Base-by-base conservation (phyloP, 2,888 invertebrate species). In the Aporophyla lueneburgensis region DNA sequence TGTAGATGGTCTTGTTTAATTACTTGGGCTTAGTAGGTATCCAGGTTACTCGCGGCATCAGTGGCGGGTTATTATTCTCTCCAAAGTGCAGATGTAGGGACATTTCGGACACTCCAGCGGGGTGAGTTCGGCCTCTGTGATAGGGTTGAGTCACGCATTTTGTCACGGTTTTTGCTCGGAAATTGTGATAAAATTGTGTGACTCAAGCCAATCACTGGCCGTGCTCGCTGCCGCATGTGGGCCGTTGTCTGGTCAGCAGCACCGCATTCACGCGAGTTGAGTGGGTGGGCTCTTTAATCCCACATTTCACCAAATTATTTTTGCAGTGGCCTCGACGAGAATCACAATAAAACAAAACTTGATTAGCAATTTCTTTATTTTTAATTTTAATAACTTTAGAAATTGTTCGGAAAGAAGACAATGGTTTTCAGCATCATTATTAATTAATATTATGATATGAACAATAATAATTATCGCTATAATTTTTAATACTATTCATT, bases 331-430 rank as follows among this genome's bases (percentile, higher is more conserved):
- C 1, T 56, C 16, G 0, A n/a, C 16, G 16, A 54, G 12, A 61
- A 79, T n/a, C 3, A 43, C 62, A 94, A 92, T 92, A 76, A 96
- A 95, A 95, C 93, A 89, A 92, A 87, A 87, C 88, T 72, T 91
- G 96, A 96, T 96, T 96, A 96, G 96, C 96, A 96, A 96, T 96
- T 96, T 96, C 95, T 96, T 96, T 96, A 96, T 96, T 96, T 96
- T 96, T 95, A 96, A 96, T 96, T 97, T 92, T 96, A 97, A 96
- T 96, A 96, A 97, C 97, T 98, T 98, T 98, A 98, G 97, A 98
- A 98, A 98, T 97, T 96, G 96, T 97, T 97, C 97, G 96, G 97
- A 97, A 97, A 97, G 97, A 97, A 97, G 97, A 97, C 97, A 97
- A 97, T 96, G 94, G 94, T 96, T 96, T 88, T 95, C 95, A 96